phyloP scores from a whole-genome alignment of 2,888 invertebrate species.

The Operophtera brumata region DNA sequence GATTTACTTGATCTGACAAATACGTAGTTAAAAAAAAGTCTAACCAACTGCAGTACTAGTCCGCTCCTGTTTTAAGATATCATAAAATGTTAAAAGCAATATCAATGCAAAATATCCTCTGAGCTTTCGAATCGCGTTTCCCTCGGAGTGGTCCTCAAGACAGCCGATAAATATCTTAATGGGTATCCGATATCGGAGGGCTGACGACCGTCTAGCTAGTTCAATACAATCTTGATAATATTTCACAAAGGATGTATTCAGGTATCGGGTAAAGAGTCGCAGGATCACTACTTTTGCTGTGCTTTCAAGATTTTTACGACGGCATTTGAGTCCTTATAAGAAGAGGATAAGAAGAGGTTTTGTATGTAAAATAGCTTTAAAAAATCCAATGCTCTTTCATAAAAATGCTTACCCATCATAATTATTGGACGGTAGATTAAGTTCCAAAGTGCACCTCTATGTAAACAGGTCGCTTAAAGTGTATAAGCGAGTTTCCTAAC shows the following conservation, averaged over 20 bases:
- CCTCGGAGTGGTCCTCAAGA: slow-evolving; percentile 9
- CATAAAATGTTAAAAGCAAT: no score
- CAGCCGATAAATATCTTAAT: slow-evolving; percentile 9
- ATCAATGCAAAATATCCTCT: background rate
- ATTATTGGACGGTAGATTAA: background rate
- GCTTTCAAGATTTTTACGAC: background rate
- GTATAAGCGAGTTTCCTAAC: slow-evolving; percentile 5
- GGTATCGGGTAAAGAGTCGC: slow-evolving; percentile 2
- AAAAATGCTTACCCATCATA: no score
- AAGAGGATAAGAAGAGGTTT: background rate
- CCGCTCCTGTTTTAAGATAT: background rate
- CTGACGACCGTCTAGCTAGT: slow-evolving; percentile 9
- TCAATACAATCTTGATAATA: slow-evolving; percentile 14
- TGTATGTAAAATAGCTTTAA: no score
- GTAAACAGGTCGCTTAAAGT: slow-evolving; percentile 1
- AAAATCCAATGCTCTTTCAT: no score
- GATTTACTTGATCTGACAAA: no score
- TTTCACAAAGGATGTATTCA: slow-evolving; percentile 8
- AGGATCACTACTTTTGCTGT: background rate
- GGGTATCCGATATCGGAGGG: slow-evolving; percentile 10
- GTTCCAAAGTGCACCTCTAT: slow-evolving; percentile 5
- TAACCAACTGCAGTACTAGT: background rate
- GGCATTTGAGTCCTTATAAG: background rate
- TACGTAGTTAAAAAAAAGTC: background rate
- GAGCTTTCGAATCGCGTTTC: slow-evolving; percentile 5